Evolutionary conservation across 2,113 vertebrate species (phyloP), one percentile per base, ranked within the genome.

Genomic region (Plecotus auritus): DNA sequence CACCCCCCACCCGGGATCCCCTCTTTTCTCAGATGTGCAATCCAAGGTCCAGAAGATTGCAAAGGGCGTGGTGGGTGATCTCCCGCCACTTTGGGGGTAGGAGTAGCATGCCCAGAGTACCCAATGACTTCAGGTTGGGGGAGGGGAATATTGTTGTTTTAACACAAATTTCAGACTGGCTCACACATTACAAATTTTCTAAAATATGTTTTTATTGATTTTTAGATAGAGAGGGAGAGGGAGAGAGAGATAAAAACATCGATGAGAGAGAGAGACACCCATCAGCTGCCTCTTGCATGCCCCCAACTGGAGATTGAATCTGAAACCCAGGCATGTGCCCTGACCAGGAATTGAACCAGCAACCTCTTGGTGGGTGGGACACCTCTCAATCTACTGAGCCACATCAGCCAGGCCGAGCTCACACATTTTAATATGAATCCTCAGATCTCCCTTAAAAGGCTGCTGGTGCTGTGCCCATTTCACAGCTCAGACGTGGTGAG

Each of bases 21-120:
- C 40, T 49, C 22, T 40, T 72, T 66, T 37, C 9, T 69, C n/a
- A 74, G 37, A 37, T 9, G 30, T 42, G n/a, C 90, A 66, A 28
- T 66, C 30, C 70, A 72, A 42, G 69, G 51, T 23, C 40, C 18
- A 17, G 28, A 4, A 0, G 42, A 12, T n/a, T 22, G 5, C 80
- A 51, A 4, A 81, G 56, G 17, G 23, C 4, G 0, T 12, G 32
- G 32, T 0, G 9, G 23, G 40, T 7, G 42, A 12, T 18, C 2
- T 30, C 14, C 17, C 18, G 4, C 54, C 6, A 6, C n/a, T 30
- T 2, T 23, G 4, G 11, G 17, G 47, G 22, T 1, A 4, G 35
- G 28, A 67, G 26, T 54, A 17, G 8, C 10, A 4, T 5, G 54
- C 26, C 54, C 16, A 42, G 78, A 28, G 16, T 18, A 18, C 54